Evolutionary conservation across 2,888 invertebrate species (phyloP), one percentile per base, ranked within the genome.

Genomic region (Amiota minor): DNA sequence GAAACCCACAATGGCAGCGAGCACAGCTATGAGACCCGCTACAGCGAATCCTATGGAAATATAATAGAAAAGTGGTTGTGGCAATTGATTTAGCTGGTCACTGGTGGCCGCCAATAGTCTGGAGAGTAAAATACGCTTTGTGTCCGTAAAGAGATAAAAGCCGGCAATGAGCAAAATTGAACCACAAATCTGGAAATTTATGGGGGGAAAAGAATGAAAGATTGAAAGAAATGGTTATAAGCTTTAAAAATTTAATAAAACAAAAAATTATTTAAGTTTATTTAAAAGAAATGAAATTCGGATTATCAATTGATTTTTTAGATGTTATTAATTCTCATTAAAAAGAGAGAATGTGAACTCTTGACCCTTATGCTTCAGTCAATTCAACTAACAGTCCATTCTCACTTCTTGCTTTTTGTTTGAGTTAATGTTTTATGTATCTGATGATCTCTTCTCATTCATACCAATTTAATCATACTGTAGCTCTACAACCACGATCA

Each of bases 61-160:
- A 86, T 96, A 96, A 86, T 95, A 94, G 81, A 96, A 93, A 14
- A 95, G 91, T 0, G 96, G 95, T 82, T 95, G 93, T 1, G 92
- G 92, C 73, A 94, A 89, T 53, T 91, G 91, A 69, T 92, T 91
- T 0, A 90, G 77, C 62, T 91, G 90, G 69, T 92, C 92, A 69
- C 87, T 89, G 23, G 90, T 88, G 2, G 93, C 91, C 8, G 93
- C 93, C 77, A 95, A 88, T 47, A 96, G 90, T 14, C 94, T 92
- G 0, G 95, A 95, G 73, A 96, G 88, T 70, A 96, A 90, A 74
- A 95, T 92, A 74, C 94, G 91, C 78, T 93, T 93, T 18, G 93
- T 91, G 88, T 96, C 95, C 74, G 93, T 93, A 69, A 95, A 91
- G 23, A 96, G 90, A 73, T 94, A 91, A 83, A 94, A 93, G 18